Percentiles rank a stretch among this genome's conserved stretches.
These are phyloP conservation scores for Strigamia maritima DNA, from an alignment of 2,888 invertebrate species.

Conservation along the genomic window DNA sequence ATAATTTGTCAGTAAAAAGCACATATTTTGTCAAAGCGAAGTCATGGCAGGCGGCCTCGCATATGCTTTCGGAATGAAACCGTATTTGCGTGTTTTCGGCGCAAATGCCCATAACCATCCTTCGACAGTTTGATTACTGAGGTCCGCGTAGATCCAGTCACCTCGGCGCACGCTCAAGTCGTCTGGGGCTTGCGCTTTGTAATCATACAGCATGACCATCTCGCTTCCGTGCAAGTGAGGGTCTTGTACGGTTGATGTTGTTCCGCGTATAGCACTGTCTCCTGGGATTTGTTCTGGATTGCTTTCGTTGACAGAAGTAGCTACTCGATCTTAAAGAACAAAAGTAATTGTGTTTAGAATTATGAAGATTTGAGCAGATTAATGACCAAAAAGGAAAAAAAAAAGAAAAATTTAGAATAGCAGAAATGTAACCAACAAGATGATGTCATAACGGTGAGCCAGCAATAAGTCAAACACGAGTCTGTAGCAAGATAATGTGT, in stretches of 20 bases:
- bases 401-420: too few relatives aligned
- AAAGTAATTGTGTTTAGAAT: slow-evolving; percentile 37
- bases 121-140: slow-evolving; percentile 87
- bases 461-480: too few relatives aligned
- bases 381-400: too few relatives aligned
- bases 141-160: slow-evolving; percentile 93
- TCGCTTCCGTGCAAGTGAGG: slow-evolving; percentile 82
- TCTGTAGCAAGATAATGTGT: too few relatives aligned
- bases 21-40: slow-evolving; percentile 54
- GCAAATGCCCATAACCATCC: slow-evolving; percentile 82
- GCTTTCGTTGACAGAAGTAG: neutral
- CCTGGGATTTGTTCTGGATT: neutral
- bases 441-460: too few relatives aligned
- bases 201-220: slow-evolving; percentile 90
- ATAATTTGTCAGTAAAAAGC: too few relatives aligned
- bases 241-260: slow-evolving; percentile 57
- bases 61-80: slow-evolving; percentile 92
- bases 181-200: slow-evolving; percentile 91
- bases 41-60: slow-evolving; percentile 90
- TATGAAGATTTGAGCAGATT: too few relatives aligned
- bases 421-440: too few relatives aligned
- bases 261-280: slow-evolving; percentile 40
- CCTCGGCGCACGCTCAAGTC: slow-evolving; percentile 85
- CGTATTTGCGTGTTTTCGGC: slow-evolving; percentile 85
- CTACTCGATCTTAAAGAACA: slow-evolving; percentile 53